Evolutionary conservation across 1,140 invertebrate species (phyloP).

Genomic region (Octopus bimaculoides): DNA sequence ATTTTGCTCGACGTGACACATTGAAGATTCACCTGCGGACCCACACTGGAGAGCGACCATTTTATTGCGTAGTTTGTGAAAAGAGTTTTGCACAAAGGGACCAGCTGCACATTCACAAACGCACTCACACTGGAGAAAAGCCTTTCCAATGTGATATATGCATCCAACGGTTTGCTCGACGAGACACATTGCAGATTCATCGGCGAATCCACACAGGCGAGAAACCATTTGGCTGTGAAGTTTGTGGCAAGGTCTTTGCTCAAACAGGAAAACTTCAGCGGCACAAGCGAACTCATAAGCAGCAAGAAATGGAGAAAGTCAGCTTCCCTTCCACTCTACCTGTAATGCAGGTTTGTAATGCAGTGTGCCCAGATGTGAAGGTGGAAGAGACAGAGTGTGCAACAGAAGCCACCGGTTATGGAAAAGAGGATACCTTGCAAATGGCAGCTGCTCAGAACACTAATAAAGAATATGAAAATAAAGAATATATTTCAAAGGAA

Average conservation of each 20-base stretch:
- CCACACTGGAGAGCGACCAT: slow-evolving; percentile 53
- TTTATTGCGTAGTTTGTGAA: slow-evolving; percentile 55
- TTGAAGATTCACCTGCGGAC: slow-evolving; percentile 48
- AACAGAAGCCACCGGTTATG: no score
- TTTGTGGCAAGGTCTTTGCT: slow-evolving; percentile 45
- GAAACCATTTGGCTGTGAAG: slow-evolving; percentile 50
- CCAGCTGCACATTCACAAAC: slow-evolving; percentile 44
- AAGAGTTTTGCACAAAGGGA: slow-evolving; percentile 31
- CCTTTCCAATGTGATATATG: slow-evolving; percentile 54
- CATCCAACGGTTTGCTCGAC: slow-evolving; percentile 28
- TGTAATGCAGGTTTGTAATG: no score
- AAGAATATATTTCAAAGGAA: no score
- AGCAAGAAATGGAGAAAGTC: not conserved
- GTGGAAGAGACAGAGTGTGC: no score
- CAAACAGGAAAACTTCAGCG: slow-evolving; percentile 67
- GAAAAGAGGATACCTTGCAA: no score
- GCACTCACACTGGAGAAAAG: slow-evolving; percentile 52
- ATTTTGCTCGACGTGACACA: slow-evolving; percentile 32
- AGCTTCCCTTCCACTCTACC: no score
- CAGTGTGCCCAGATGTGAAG: no score
- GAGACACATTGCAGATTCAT: slow-evolving; percentile 36
- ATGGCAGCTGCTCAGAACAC: no score
- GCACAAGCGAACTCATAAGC: slow-evolving; percentile 67
- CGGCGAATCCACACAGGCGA: slow-evolving; percentile 52
- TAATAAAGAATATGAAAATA: no score